phyloP scores from a whole-genome alignment of 1,140 invertebrate species.

The Eubasilissa regina region DNA sequence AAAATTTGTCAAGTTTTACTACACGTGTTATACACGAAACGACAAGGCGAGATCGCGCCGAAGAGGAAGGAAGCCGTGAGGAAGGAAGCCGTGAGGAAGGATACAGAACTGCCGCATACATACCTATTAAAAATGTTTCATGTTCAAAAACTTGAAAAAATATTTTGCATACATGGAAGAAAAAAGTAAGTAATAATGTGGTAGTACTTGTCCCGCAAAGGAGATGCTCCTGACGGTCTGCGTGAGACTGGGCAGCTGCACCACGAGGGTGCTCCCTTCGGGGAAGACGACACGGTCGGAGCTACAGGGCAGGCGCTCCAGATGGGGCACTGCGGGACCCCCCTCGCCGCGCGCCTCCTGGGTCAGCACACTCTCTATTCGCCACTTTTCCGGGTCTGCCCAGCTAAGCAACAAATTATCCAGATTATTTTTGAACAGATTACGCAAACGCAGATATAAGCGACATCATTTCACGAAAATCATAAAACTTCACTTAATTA shows the following conservation, averaged over 20 bases:
- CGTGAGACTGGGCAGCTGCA: constrained; percentile 10
- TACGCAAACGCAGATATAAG: too few species aligned
- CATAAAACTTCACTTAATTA: too few species aligned
- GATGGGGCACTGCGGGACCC: constrained; percentile 34
- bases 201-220: neutral
- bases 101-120: too few species aligned
- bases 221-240: constrained; percentile 6
- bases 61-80: too few species aligned
- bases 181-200: neutral
- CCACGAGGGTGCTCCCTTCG: neutral
- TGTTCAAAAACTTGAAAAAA: too few species aligned
- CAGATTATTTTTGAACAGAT: neutral
- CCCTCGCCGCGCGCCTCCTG: constrained; percentile 36
- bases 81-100: too few species aligned
- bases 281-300: constrained; percentile 26
- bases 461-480: too few species aligned
- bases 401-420: neutral
- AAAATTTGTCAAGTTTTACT: too few species aligned
- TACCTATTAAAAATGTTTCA: too few species aligned
- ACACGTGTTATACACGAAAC: too few species aligned
- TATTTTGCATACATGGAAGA: too few species aligned
- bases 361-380: neutral
- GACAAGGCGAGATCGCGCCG: too few species aligned
- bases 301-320: constrained; percentile 35
- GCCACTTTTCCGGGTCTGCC: neutral